These are phyloP conservation scores for Ennomos erosarius DNA, from an alignment of 2,888 invertebrate genomes.

Conservation along the genomic window DNA sequence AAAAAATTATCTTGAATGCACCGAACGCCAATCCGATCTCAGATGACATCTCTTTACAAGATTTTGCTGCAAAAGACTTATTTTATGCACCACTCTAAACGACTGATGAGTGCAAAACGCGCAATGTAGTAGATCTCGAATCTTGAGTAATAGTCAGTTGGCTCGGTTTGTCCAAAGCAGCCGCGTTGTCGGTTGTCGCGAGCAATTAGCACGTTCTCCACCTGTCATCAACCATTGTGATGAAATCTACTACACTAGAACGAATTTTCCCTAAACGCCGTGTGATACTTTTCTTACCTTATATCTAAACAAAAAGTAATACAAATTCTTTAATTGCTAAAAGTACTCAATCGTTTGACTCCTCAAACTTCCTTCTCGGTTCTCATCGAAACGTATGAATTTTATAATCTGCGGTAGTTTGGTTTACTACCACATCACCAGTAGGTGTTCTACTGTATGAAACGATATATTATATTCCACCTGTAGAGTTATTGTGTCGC, in stretches of 20 bases:
- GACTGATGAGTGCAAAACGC: slow-evolving; percentile 8
- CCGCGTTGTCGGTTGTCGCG: slow-evolving; percentile 55
- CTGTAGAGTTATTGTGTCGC: no score
- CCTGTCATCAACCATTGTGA: slow-evolving; percentile 65
- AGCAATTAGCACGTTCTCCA: slow-evolving; percentile 74
- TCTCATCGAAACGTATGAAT: no score
- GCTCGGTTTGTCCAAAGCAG: slow-evolving; percentile 54
- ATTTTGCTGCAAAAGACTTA: slow-evolving; percentile 4
- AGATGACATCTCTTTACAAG: neutral
- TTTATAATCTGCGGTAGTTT: no score
- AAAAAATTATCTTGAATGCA: slow-evolving; percentile 7
- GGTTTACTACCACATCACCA: no score
- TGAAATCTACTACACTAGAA: slow-evolving; percentile 38
- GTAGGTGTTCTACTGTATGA: no score
- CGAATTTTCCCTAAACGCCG: slow-evolving; percentile 16
- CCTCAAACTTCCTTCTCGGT: no score
- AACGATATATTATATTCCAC: no score
- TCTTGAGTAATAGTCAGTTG: slow-evolving; percentile 21
- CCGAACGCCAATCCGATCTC: slow-evolving; percentile 2
- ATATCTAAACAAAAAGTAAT: no score
- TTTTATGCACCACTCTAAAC: neutral
- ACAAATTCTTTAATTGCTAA: no score
- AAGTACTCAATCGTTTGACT: no score
- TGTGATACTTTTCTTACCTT: slow-evolving; percentile 12
- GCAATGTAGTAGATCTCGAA: slow-evolving; percentile 17